phyloP scores from a whole-genome alignment of 2,113 vertebrate genomes.

The Eurypyga helias region DNA sequence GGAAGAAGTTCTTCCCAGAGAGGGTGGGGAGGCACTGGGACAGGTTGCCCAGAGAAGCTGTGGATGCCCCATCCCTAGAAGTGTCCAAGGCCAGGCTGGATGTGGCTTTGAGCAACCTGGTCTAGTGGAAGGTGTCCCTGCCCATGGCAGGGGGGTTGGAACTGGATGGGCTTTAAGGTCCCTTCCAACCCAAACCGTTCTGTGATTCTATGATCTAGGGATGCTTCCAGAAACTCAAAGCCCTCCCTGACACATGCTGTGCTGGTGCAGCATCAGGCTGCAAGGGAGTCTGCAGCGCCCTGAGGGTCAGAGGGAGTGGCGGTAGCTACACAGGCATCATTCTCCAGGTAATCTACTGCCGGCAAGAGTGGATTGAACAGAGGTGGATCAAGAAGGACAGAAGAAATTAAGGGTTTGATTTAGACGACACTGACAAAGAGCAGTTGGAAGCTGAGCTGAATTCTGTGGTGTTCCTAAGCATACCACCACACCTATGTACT shows the following conservation, averaged over 20 bases:
- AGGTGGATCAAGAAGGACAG: not conserved
- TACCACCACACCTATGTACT: not conserved
- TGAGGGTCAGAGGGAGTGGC: no score
- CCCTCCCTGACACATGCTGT: not conserved
- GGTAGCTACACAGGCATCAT: not conserved
- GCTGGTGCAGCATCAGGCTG: not conserved
- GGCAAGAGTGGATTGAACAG: not conserved
- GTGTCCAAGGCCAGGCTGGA: no score
- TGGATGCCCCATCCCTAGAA: no score
- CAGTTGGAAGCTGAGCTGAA: not conserved
- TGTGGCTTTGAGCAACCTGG: no score
- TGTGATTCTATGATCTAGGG: no score
- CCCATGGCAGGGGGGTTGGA: no score
- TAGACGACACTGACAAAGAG: not conserved
- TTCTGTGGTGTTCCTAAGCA: not conserved
- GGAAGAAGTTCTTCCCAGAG: no score
- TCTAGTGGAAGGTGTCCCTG: no score
- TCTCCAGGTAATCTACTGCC: not conserved
- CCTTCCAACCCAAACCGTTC: no score
- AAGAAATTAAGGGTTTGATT: not conserved
- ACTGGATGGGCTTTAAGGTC: no score
- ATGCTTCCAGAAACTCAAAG: not conserved
- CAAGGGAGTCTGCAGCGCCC: not conserved
- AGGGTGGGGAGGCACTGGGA: no score
- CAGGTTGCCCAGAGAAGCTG: no score